phyloP scores from a whole-genome alignment of 1,140 invertebrate genomes.

The Bombus pascuorum region DNA sequence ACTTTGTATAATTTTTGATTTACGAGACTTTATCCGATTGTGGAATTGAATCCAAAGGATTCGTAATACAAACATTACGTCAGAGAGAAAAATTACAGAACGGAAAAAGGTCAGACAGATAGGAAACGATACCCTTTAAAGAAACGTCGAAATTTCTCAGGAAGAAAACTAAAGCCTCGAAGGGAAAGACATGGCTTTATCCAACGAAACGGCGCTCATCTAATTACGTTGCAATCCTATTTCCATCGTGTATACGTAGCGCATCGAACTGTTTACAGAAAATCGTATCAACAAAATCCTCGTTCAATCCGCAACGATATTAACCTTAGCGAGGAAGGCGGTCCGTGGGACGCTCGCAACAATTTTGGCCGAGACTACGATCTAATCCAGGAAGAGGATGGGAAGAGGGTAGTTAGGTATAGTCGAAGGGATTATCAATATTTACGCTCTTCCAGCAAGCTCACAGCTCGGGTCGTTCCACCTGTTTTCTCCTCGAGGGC shows the following conservation, averaged over 20 bases:
- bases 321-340: not conserved
- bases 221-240: not conserved
- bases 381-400: slow-evolving; percentile 29
- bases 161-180: not conserved
- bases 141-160: not conserved
- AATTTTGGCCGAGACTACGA: slow-evolving; percentile 20
- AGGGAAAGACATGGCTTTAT: not conserved
- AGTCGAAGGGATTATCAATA: slow-evolving; percentile 78
- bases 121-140: no score
- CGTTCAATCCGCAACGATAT: not conserved
- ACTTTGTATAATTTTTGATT: not conserved
- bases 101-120: not conserved
- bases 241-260: not conserved
- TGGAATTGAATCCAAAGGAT: not conserved
- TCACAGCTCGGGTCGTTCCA: slow-evolving; percentile 67
- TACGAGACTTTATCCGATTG: not conserved
- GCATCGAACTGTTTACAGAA: not conserved
- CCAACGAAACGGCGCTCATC: not conserved
- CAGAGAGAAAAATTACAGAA: not conserved
- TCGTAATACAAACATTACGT: not conserved
- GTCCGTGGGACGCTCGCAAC: not conserved
- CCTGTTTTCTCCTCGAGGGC: slow-evolving; percentile 73
- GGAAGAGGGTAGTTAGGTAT: slow-evolving; percentile 57
- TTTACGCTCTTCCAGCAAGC: slow-evolving; percentile 73
- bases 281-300: slow-evolving; percentile 13